These are phyloP conservation scores for Beaufortia kweichowensis DNA, from an alignment of 2,113 vertebrate species.

Conservation along the genomic window DNA sequence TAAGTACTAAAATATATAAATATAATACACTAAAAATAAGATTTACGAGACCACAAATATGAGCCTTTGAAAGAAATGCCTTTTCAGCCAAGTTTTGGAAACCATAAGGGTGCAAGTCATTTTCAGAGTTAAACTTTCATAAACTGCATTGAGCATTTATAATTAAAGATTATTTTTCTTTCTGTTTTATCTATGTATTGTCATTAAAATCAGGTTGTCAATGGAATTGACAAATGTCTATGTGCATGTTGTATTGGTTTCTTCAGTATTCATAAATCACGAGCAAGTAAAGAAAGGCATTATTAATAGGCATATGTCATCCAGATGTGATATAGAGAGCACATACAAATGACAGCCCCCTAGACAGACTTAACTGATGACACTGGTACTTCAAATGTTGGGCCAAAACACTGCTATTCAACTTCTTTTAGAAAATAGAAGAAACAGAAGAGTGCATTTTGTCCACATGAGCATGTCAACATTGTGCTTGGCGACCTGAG, in stretches of 20 bases:
- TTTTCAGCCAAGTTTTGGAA: background rate
- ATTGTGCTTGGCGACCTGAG: conserved; percentile 77
- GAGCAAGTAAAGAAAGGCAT: no score
- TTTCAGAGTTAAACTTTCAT: background rate
- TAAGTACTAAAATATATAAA: conserved; percentile 29
- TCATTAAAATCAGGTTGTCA: no score
- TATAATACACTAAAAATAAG: background rate
- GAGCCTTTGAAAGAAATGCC: background rate
- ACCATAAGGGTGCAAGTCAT: background rate
- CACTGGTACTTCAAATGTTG: no score
- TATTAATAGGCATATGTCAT: no score
- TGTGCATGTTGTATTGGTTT: no score
- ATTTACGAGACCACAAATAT: conserved; percentile 32
- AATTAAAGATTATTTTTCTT: background rate
- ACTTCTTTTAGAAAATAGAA: background rate
- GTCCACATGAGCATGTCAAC: conserved; percentile 84
- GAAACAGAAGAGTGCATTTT: conserved; percentile 66
- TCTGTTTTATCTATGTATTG: background rate
- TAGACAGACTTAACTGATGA: no score
- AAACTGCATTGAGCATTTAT: background rate
- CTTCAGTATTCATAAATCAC: no score
- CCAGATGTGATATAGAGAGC: no score
- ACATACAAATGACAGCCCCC: no score
- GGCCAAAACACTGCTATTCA: no score
- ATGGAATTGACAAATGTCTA: no score